Evolutionary conservation across 2,113 vertebrate genomes (phyloP), one percentile per base, ranked within the genome.

Genomic region (Bubo bubo): DNA sequence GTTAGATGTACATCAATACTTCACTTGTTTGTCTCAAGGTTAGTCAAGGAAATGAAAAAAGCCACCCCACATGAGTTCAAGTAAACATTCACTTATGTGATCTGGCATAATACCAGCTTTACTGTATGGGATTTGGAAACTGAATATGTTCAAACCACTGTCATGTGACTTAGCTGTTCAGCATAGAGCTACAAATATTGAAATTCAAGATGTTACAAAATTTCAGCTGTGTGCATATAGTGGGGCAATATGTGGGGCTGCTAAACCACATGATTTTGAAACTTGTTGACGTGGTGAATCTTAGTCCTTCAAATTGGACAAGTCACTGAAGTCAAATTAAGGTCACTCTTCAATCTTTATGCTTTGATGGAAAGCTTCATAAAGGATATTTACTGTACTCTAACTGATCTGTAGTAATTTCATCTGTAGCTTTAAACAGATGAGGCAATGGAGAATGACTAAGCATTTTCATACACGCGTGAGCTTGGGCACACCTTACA

Each of bases 81-180:
- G 47, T 90, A 90, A 89, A 59, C 66, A 35, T 60, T 63, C 17
- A 19, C 16, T 88, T 47, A 2, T 14, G 6, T 89, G 82, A 87
- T 63, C 34, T 90, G 79, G 4, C 64, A 37, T 47, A 8, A 2
- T 66, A 37, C 30, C 50, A 7, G 0, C n/a, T 71, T 64, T 49
- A 4, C 16, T 71, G 26, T 60, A 53, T 58, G 4, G 50, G 39
- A 11, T 39, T 62, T 74, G 47, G 83, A 75, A 89, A 63, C 18
- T 0, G 3, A 74, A 23, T 70, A 9, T 15, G 93, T 47, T 9
- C 4, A n/a, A 2, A n/a, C 12, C 5, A 2, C 37, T 47, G 34
- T 75, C 15, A 4, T 34, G 63, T 79, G 88, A 56, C 24, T 67
- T 21, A 3, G 34, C 35, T 21, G 47, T 75, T 84, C 43, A 35